These are phyloP conservation scores for Neodontobutis hainanensis DNA, from an alignment of 2,113 vertebrate species.

Conservation along the genomic window DNA sequence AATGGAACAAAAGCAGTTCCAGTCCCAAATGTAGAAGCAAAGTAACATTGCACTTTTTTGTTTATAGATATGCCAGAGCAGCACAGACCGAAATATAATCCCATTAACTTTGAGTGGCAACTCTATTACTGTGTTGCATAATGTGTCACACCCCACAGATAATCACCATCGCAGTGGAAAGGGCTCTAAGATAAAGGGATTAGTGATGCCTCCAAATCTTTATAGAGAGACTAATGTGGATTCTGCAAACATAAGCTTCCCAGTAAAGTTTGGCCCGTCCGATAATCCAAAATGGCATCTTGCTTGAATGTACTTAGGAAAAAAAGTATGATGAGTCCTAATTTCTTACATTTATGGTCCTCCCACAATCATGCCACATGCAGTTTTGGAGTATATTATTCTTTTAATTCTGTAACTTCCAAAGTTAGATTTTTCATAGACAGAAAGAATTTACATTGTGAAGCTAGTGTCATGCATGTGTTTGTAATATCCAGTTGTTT, in stretches of 20 bases:
- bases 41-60: slow-evolving; percentile 35
- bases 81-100: slow-evolving; percentile 68
- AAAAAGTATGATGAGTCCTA: neutral
- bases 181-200: slow-evolving; percentile 59
- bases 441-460: too few species aligned
- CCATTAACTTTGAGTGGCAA: slow-evolving; percentile 72
- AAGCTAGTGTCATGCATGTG: too few species aligned
- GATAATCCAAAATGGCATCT: slow-evolving; percentile 22
- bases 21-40: neutral
- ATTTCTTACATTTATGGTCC: neutral
- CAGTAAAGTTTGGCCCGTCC: neutral
- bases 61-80: slow-evolving; percentile 50
- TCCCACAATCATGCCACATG: neutral
- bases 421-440: too few species aligned
- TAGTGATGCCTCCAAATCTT: slow-evolving; percentile 59
- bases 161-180: slow-evolving; percentile 61
- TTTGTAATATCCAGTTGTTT: too few species aligned
- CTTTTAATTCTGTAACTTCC: too few species aligned
- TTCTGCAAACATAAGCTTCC: slow-evolving; percentile 27
- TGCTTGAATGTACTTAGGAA: slow-evolving; percentile 12
- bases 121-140: slow-evolving; percentile 66
- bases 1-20: slow-evolving; percentile 3
- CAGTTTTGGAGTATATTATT: neutral
- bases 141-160: slow-evolving; percentile 61
- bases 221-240: slow-evolving; percentile 55